These are phyloP conservation scores for Lycopodina hypogea DNA, from an alignment of 37 sponge, comb jelly and placozoan species.

Conservation along the genomic window DNA sequence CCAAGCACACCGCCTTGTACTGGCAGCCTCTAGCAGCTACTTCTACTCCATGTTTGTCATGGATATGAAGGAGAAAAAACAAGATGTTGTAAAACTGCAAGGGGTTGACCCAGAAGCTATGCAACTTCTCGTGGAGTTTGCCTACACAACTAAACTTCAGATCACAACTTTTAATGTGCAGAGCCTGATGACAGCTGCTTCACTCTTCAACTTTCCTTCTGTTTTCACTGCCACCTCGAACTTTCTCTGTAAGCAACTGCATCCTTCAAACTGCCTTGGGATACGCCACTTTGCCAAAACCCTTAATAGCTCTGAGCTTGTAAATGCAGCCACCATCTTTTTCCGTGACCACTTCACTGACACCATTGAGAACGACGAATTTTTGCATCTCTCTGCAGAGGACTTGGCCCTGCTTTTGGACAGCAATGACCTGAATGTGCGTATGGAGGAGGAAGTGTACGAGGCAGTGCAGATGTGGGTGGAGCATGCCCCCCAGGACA, in stretches of 20 bases:
- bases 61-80: conserved; percentile 83
- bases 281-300: conserved; percentile 79
- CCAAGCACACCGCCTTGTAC: conserved; percentile 75
- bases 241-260: conserved; percentile 80
- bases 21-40: conserved; percentile 77
- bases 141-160: conserved; percentile 85
- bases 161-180: conserved; percentile 85
- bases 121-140: conserved; percentile 77
- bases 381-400: conserved; percentile 42
- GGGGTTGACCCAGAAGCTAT: conserved; percentile 87
- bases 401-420: conserved; percentile 59
- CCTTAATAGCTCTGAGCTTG: conserved; percentile 52
- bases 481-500: conserved; percentile 35
- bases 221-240: conserved; percentile 84
- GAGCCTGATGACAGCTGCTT: conserved; percentile 85
- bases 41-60: conserved; percentile 75
- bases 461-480: conserved; percentile 67
- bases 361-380: conserved; percentile 82
- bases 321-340: conserved; percentile 52
- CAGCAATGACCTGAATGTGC: conserved; percentile 73
- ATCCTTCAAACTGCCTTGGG: conserved; percentile 91
- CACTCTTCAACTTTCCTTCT: conserved; percentile 77
- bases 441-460: conserved; percentile 71
- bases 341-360: conserved; percentile 84
- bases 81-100: conserved; percentile 64